These are phyloP conservation scores for Ploceus nigricollis DNA, from an alignment of 2,113 vertebrate genomes.

Conservation along the genomic window DNA sequence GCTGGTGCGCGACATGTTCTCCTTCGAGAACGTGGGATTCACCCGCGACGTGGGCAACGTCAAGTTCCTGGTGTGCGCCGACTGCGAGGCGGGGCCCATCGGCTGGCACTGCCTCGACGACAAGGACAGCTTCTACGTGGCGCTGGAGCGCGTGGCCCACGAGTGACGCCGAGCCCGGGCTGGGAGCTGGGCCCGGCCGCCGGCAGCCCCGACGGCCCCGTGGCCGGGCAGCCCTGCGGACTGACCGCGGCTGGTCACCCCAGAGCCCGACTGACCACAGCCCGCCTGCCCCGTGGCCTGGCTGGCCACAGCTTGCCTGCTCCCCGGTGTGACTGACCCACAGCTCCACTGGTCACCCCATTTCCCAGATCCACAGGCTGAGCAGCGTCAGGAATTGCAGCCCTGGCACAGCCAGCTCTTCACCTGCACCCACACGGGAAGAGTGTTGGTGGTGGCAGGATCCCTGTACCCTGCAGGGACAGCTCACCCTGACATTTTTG, in stretches of 20 bases:
- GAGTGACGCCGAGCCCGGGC: constrained; percentile 60
- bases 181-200: background rate
- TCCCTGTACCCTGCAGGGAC: background rate
- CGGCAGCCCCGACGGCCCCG: background rate
- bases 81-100: constrained; percentile 96
- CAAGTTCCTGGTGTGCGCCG: constrained; percentile 95
- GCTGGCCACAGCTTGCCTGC: accelerated
- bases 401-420: background rate
- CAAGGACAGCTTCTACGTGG: constrained; percentile 91
- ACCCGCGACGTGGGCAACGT: constrained; percentile 92
- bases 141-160: constrained; percentile 89
- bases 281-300: background rate
- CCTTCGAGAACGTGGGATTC: constrained; percentile 95
- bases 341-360: accelerated
- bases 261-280: background rate
- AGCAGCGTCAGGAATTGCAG: accelerated
- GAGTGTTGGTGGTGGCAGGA: accelerated
- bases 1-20: constrained; percentile 93
- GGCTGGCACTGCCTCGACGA: constrained; percentile 96
- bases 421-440: accelerated
- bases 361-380: background rate
- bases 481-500: accelerated
- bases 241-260: background rate
- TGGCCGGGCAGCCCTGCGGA: background rate
- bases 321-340: accelerated